A percentile compares a stretch with the other conserved stretches of the same genome.
Conservation (phyloP, 2,888 invertebrate genomes). For the Scelioninae gen. 1 region DNA sequence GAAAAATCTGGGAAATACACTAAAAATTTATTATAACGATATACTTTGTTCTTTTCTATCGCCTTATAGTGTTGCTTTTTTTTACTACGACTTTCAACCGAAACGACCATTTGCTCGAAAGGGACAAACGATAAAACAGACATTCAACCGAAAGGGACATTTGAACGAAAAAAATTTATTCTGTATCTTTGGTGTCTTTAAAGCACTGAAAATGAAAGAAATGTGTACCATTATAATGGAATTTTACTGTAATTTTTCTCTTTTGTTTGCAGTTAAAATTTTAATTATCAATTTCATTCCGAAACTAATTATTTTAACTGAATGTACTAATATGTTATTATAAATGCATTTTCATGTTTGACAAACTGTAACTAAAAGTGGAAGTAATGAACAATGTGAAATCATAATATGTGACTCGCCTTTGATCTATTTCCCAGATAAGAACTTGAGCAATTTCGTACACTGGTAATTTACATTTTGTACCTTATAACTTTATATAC, state of each 20-base stretch:
- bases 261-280: not conserved
- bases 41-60: no score
- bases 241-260: not conserved
- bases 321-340: not conserved
- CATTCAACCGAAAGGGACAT: no score
- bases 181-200: no score
- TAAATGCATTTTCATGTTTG: not conserved
- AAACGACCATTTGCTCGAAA: no score
- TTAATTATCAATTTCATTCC: no score
- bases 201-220: no score
- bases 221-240: no score
- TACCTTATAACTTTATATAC: conserved; percentile 5
- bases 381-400: conserved; percentile 1
- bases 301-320: not conserved
- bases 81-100: no score
- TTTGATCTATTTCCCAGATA: not conserved
- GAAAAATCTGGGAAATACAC: not conserved
- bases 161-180: no score
- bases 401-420: not conserved
- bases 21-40: no score
- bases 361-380: not conserved
- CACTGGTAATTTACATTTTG: conserved; percentile 12
- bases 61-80: no score
- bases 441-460: conserved; percentile 18
- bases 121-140: no score